A percentile compares a stretch with the other conserved stretches of the same genome.
These are phyloP conservation scores for Amphiduros pacificus DNA, from an alignment of 2,888 invertebrate genomes.

Conservation along the genomic window DNA sequence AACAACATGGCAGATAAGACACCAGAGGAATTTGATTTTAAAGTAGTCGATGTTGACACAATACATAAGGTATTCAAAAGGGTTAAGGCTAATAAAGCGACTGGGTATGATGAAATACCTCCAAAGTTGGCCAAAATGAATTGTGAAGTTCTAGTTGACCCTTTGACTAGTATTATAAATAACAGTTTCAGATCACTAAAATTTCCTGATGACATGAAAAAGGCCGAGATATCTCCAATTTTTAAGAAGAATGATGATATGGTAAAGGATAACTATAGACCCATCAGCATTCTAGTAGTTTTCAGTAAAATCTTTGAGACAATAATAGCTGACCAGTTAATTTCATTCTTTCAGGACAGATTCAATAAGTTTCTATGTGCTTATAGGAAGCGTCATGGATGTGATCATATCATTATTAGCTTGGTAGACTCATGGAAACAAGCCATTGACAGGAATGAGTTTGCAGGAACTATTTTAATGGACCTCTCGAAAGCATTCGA, in stretches of 20 bases:
- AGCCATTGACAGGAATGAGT: not conserved
- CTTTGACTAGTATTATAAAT: too few species aligned
- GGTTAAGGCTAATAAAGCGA: not conserved
- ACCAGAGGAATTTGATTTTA: not conserved
- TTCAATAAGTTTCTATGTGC: not conserved
- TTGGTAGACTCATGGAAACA: not conserved
- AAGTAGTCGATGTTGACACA: not conserved
- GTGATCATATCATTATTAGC: not conserved
- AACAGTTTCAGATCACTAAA: not conserved
- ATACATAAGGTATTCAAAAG: not conserved
- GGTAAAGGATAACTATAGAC: not conserved
- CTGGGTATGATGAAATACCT: not conserved
- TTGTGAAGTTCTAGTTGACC: not conserved
- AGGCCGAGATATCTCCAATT: not conserved
- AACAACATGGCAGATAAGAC: not conserved
- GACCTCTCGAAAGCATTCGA: not conserved
- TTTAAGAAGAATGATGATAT: not conserved
- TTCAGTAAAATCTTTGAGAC: constrained; percentile 2
- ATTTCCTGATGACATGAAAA: not conserved
- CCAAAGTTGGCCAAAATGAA: not conserved
- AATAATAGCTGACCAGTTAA: not conserved
- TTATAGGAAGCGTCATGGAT: not conserved
- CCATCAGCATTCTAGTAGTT: not conserved
- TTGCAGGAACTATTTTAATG: not conserved
- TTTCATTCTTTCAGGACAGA: not conserved